Evolutionary conservation across 2,888 invertebrate genomes (phyloP).

Genomic region (Synanthedon formicaeformis): DNA sequence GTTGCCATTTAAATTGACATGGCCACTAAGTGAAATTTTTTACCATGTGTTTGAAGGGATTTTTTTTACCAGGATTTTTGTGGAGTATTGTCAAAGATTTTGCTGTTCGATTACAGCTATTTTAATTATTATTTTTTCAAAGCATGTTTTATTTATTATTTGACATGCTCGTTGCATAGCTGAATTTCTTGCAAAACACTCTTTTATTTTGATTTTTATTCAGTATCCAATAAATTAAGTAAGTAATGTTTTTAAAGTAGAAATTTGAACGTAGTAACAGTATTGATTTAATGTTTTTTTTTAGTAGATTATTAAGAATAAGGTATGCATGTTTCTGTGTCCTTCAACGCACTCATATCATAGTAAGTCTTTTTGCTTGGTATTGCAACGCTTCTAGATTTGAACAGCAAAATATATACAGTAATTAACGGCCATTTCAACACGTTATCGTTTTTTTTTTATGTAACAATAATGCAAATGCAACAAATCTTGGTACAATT

Average conservation of each 20-base stretch:
- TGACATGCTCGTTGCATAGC: background rate
- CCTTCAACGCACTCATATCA: slow-evolving; percentile 65
- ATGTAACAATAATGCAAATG: slow-evolving; percentile 4
- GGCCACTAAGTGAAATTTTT: slow-evolving; percentile 22
- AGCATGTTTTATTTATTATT: slow-evolving; percentile 12
- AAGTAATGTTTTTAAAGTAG: slow-evolving; percentile 10
- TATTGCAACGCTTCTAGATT: slow-evolving; percentile 42
- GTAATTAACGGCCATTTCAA: no score
- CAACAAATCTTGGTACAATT: slow-evolving; percentile 26
- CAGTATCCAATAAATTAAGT: no score
- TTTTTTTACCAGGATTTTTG: slow-evolving; percentile 56
- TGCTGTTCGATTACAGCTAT: slow-evolving; percentile 44
- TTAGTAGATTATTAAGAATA: slow-evolving; percentile 9
- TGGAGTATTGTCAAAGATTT: slow-evolving; percentile 29
- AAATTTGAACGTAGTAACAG: slow-evolving; percentile 7
- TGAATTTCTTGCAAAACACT: background rate
- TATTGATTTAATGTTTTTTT: background rate
- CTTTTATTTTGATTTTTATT: background rate
- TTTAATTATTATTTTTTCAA: slow-evolving; percentile 13
- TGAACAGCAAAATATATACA: slow-evolving; percentile 49
- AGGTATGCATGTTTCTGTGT: slow-evolving; percentile 48
- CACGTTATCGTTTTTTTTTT: background rate
- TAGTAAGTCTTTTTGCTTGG: slow-evolving; percentile 37
- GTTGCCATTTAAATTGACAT: slow-evolving; percentile 11
- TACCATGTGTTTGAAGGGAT: slow-evolving; percentile 25